These are phyloP conservation scores for Penaeus chinensis DNA, from an alignment of 1,140 invertebrate genomes.

Conservation along the genomic window DNA sequence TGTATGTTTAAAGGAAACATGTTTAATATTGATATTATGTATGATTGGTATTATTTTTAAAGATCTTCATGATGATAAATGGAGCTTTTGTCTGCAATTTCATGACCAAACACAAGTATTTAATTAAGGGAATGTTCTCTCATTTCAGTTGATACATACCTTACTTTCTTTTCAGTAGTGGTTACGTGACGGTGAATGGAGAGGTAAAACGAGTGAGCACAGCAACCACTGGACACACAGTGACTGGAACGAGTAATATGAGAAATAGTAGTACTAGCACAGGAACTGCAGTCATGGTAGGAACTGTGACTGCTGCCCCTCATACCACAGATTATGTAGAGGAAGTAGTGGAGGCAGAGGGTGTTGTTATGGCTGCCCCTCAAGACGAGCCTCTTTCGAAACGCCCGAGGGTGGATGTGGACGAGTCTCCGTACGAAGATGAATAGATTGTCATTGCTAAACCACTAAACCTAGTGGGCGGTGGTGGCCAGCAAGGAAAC, in stretches of 20 bases:
- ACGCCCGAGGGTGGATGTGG: slow-evolving; percentile 48
- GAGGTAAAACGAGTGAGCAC: slow-evolving; percentile 60
- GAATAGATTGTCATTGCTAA: slow-evolving; percentile 31
- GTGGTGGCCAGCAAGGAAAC: too few relatives aligned
- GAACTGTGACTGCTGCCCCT: slow-evolving; percentile 46
- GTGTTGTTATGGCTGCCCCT: slow-evolving; percentile 53
- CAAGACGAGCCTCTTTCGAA: slow-evolving; percentile 51
- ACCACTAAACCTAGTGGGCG: background rate
- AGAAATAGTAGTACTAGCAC: slow-evolving; percentile 48
- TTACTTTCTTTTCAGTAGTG: slow-evolving; percentile 47
- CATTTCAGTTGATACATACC: too few relatives aligned
- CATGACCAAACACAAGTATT: too few relatives aligned
- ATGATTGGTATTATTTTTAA: too few relatives aligned
- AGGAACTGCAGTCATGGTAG: slow-evolving; percentile 53
- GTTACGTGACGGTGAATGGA: slow-evolving; percentile 62
- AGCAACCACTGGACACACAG: slow-evolving; percentile 27
- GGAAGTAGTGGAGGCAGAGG: slow-evolving; percentile 59
- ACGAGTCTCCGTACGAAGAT: slow-evolving; percentile 49
- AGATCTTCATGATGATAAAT: too few relatives aligned
- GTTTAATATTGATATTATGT: too few relatives aligned
- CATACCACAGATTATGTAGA: slow-evolving; percentile 55
- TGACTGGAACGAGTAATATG: slow-evolving; percentile 38
- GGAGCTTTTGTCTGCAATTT: too few relatives aligned
- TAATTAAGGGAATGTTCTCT: too few relatives aligned
- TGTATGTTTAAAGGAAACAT: too few relatives aligned